Conservation (phyloP, 2,113 vertebrate species). For the Odontophorus gujanensis region DNA sequence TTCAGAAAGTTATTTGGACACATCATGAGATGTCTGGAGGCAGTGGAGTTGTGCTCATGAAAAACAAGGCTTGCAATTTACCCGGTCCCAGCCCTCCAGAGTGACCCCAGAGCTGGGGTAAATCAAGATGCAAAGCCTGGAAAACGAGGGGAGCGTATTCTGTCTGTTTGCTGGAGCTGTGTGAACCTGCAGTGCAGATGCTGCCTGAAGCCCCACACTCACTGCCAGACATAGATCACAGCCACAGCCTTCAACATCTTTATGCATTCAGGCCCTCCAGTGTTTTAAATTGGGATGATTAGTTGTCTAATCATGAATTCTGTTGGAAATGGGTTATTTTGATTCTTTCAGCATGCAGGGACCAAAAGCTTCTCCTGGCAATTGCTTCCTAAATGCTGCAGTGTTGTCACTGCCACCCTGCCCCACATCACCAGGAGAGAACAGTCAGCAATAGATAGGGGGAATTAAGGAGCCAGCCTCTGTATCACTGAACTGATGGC, state of each 20-base stretch:
- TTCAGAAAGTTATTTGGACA: not conserved
- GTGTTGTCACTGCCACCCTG: not conserved
- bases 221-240: not conserved
- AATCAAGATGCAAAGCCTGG: not conserved
- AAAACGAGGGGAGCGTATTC: not conserved
- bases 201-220: fast-evolving
- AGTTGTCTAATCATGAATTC: not conserved
- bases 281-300: not conserved
- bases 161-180: not conserved
- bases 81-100: not conserved
- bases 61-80: not conserved
- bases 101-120: not conserved
- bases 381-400: not conserved
- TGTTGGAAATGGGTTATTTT: not conserved
- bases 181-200: not conserved
- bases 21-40: not conserved
- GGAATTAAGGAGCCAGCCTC: not conserved
- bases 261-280: not conserved
- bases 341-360: not conserved
- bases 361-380: not conserved
- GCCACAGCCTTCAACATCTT: not conserved
- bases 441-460: not conserved
- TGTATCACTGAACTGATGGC: not conserved
- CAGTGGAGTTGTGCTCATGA: not conserved
- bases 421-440: fast-evolving